Evolutionary conservation across 2,888 invertebrate species (phyloP).

Genomic region (Drosophila koepferae): DNA sequence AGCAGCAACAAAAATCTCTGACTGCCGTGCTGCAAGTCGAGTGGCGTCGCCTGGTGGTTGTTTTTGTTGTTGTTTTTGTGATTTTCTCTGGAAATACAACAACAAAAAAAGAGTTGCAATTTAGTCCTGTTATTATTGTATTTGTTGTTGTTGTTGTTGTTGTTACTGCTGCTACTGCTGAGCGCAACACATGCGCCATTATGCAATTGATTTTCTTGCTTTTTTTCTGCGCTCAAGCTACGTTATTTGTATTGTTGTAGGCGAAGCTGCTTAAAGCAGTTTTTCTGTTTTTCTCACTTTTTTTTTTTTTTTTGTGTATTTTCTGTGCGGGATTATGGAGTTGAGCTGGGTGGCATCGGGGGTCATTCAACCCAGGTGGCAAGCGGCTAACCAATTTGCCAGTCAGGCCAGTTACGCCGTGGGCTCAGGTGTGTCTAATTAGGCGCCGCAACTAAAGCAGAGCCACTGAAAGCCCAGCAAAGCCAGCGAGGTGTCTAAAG

Average conservation of each 20-base stretch:
- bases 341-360: slow-evolving; percentile 33
- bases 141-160: slow-evolving; percentile 16
- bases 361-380: slow-evolving; percentile 65
- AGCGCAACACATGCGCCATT: slow-evolving; percentile 80
- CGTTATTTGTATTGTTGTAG: slow-evolving; percentile 52
- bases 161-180: slow-evolving; percentile 40
- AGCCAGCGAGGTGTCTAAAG: slow-evolving; percentile 77
- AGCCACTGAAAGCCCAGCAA: slow-evolving; percentile 54
- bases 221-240: slow-evolving; percentile 45
- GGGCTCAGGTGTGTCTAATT: slow-evolving; percentile 68
- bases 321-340: slow-evolving; percentile 30
- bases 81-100: slow-evolving; percentile 32
- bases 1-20: slow-evolving; percentile 68
- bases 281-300: slow-evolving; percentile 17
- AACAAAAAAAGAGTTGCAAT: slow-evolving; percentile 71
- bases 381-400: slow-evolving; percentile 61
- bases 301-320: background rate
- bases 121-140: slow-evolving; percentile 38
- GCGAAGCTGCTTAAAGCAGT: slow-evolving; percentile 52
- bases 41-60: slow-evolving; percentile 69
- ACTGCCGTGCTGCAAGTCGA: slow-evolving; percentile 56
- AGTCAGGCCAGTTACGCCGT: slow-evolving; percentile 37
- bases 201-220: slow-evolving; percentile 80
- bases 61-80: slow-evolving; percentile 36
- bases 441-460: slow-evolving; percentile 66